Base-by-base conservation (phyloP, 2,113 vertebrate genomes). In the Halcyon senegalensis region DNA sequence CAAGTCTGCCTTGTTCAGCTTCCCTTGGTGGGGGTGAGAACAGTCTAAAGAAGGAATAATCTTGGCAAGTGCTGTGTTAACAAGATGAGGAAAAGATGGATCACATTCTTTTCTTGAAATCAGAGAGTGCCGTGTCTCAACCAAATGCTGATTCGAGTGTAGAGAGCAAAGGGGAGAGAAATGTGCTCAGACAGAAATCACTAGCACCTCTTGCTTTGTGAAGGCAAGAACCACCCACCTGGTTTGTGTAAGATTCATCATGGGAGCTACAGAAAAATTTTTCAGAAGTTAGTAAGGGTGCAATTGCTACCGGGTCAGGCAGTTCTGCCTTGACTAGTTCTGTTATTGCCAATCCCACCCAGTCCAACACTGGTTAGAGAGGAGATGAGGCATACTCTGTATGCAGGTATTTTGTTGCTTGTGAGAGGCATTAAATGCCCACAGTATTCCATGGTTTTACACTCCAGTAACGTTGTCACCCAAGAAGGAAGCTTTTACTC, bases 241-340 rank as follows among this genome's bases (percentile, higher is more conserved):
- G 89, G 43, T 88, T 58, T 48, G 81, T 27, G 2, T 2, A 90
- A 94, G 51, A 82, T 70, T 87, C 75, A 39, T 33, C 80, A 66
- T 55, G 78, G 93, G 66, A 97, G 92, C 92, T 96, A 95, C 72
- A 96, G 95, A 90, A 85, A 87, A 89, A 92, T 44, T 16, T 58
- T 68, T 53, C 87, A 93, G 6, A 85, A 73, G 74, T 96, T 95
- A 94, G 84, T 84, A 59, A 28, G 63, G 64, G 55, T 39, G 13
- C 62, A 84, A 4, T 3, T 50, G 69, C 19, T 48, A 44, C 43
- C 0, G 0, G 44, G 14, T 35, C 39, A 60, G 88, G 73, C 9
- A 4, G 60, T 24, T 53, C 70, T 91, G 77, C 55, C 51, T 41
- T 7, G 27, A 51, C 73, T 64, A 31, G 24, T 17, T 68, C 81